Percentiles rank a stretch among this genome's conserved stretches.
phyloP scores from a whole-genome alignment of 2,797 vertebrate species.

The Sebastes minor region DNA sequence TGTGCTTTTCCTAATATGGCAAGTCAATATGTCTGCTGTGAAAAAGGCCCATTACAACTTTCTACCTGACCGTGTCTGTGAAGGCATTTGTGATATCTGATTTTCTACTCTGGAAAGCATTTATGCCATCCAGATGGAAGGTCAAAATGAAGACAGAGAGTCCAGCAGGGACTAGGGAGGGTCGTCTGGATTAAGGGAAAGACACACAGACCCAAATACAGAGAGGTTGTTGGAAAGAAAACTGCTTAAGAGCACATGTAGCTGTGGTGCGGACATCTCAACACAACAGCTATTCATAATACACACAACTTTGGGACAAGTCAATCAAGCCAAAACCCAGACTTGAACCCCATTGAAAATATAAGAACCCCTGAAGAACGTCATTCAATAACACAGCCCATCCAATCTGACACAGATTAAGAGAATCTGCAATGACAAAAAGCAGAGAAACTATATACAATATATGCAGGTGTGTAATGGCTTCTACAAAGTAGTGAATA shows the following conservation, averaged over 20 bases:
- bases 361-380: not conserved
- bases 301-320: not conserved
- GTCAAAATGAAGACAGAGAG: not conserved
- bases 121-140: not conserved
- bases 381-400: not conserved
- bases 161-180: not conserved
- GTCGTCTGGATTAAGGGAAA: not conserved
- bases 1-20: too few relatives aligned
- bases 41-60: not conserved
- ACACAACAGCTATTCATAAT: not conserved
- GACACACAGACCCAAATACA: not conserved
- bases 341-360: not conserved
- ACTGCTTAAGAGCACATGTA: not conserved
- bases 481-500: not conserved
- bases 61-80: not conserved
- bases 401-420: not conserved
- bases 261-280: not conserved
- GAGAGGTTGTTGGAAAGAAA: not conserved
- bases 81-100: not conserved
- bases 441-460: not conserved
- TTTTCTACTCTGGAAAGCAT: not conserved
- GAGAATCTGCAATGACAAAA: not conserved
- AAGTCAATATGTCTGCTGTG: too few relatives aligned
- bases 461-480: not conserved
- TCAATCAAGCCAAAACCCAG: not conserved